Percentiles rank a stretch among this genome's conserved stretches.
These are phyloP conservation scores for Brachionus koreanus DNA, from an alignment of 1,140 invertebrate species.

Conservation along the genomic window DNA sequence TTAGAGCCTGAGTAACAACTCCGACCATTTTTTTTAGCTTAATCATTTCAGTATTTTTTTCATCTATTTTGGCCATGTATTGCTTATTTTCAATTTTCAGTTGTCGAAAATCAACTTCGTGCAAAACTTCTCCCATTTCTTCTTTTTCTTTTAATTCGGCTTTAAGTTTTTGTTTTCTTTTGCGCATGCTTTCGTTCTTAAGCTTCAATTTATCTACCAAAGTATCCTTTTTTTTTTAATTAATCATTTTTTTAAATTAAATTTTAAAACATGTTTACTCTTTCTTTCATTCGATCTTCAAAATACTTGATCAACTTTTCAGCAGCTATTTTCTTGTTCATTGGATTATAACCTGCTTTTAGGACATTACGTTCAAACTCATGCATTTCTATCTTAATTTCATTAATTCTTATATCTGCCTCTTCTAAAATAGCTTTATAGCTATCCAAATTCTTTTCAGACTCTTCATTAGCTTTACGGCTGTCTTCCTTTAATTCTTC, in stretches of 20 bases:
- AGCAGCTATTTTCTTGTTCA: conserved; percentile 54
- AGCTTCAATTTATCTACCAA: conserved; percentile 57
- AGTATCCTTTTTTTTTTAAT: conserved; percentile 50
- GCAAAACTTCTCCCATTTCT: conserved; percentile 59
- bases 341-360: conserved; percentile 53
- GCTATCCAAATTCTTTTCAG: conserved; percentile 56
- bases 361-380: conserved; percentile 59
- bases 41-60: conserved; percentile 57
- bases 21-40: conserved; percentile 56
- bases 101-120: conserved; percentile 60
- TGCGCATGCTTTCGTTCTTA: conserved; percentile 57
- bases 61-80: conserved; percentile 59
- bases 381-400: conserved; percentile 57
- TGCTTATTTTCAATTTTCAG: conserved; percentile 59
- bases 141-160: conserved; percentile 60
- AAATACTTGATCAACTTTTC: conserved; percentile 57
- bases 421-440: conserved; percentile 58
- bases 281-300: conserved; percentile 54
- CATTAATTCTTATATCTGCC: conserved; percentile 53
- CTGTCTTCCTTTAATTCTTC: conserved; percentile 56
- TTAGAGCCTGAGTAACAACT: conserved; percentile 55
- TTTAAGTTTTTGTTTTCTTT: conserved; percentile 57
- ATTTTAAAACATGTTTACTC: conserved; percentile 49
- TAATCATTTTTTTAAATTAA: neutral
- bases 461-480: conserved; percentile 53